Conservation (phyloP, 2,113 vertebrate genomes). For the Nannospalax galili region DNA sequence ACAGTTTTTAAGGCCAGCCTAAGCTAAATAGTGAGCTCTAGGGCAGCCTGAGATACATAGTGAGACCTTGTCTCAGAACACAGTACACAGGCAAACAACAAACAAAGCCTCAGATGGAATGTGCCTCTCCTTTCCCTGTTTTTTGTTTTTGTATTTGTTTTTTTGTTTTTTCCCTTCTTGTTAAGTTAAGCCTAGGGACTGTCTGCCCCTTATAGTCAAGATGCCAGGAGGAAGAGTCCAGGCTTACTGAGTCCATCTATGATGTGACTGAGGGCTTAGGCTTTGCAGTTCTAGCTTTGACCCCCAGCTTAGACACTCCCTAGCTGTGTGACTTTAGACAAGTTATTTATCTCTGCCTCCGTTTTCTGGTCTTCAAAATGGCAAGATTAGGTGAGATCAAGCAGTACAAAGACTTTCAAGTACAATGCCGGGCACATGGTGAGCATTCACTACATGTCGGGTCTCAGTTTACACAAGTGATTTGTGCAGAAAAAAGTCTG, state of each 20-base stretch:
- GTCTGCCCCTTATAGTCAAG: neutral
- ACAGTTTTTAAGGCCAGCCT: neutral
- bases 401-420: neutral
- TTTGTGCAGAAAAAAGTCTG: neutral
- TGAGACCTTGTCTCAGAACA: neutral
- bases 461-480: neutral
- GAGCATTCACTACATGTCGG: neutral
- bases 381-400: neutral
- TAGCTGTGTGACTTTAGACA: neutral
- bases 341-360: conserved; percentile 1
- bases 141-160: neutral
- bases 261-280: neutral
- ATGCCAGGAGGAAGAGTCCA: neutral
- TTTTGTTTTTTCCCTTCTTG: too few species aligned
- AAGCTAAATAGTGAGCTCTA: neutral
- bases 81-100: neutral
- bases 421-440: neutral
- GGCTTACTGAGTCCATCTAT: neutral
- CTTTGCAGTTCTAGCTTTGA: neutral
- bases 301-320: neutral
- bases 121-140: neutral
- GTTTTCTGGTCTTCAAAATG: neutral
- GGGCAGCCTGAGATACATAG: neutral
- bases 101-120: rapidly evolving
- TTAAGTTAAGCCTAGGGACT: neutral